These are phyloP conservation scores for Pelodytes ibericus DNA, from an alignment of 2,797 vertebrate genomes.

Conservation along the genomic window DNA sequence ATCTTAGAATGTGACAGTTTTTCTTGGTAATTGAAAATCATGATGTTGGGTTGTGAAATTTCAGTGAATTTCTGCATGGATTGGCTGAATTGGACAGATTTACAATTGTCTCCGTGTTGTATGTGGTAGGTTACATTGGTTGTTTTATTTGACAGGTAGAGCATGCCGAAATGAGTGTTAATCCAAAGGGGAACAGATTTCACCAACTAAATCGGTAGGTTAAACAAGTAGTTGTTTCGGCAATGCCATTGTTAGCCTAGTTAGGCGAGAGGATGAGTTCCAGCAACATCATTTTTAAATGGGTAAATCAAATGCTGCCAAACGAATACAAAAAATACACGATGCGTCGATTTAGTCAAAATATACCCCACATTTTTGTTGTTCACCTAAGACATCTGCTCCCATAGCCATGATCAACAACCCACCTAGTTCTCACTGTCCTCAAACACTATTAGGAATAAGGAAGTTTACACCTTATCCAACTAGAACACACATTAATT, in stretches of 20 bases:
- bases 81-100: neutral
- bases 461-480: too few relatives aligned
- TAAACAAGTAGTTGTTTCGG: neutral
- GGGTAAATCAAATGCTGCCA: too few relatives aligned
- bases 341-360: too few relatives aligned
- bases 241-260: neutral
- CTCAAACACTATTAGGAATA: too few relatives aligned
- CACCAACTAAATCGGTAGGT: neutral
- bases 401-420: too few relatives aligned
- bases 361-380: too few relatives aligned
- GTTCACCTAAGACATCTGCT: too few relatives aligned
- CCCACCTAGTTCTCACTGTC: too few relatives aligned
- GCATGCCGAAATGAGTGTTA: neutral
- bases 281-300: too few relatives aligned
- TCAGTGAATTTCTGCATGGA: neutral
- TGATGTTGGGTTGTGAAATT: neutral
- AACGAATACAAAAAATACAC: too few relatives aligned
- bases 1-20: too few relatives aligned
- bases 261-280: neutral
- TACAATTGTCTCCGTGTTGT: neutral
- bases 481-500: too few relatives aligned
- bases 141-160: constrained; percentile 6
- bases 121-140: neutral
- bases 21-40: neutral
- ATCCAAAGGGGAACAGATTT: neutral